A percentile compares a stretch with the other conserved stretches of the same genome.
Conservation (phyloP, 2,113 vertebrate genomes). For the Heterotilapia buettikoferi region DNA sequence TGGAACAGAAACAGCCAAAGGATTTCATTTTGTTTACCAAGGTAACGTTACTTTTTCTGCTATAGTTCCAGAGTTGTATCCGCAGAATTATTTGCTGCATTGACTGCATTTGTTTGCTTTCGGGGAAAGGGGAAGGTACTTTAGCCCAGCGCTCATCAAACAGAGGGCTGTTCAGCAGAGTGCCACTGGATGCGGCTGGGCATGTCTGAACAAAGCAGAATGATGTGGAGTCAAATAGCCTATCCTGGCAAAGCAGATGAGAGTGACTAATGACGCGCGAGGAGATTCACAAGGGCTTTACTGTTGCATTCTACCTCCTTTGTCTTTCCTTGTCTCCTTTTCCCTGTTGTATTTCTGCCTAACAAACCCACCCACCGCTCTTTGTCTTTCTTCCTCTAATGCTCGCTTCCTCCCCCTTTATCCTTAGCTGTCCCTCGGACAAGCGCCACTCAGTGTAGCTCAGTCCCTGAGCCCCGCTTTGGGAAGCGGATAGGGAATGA, state of each 20-base stretch:
- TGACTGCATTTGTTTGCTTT: background rate
- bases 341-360: conserved; percentile 10
- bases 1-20: conserved; percentile 90
- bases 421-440: conserved; percentile 91
- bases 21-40: conserved; percentile 99
- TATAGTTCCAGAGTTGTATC: background rate
- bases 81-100: background rate
- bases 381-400: conserved; percentile 10
- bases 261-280: conserved; percentile 36
- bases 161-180: conserved; percentile 6
- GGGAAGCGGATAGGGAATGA: conserved; percentile 94
- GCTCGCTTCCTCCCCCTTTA: conserved; percentile 1
- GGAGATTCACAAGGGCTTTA: conserved; percentile 29
- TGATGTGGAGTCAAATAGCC: conserved; percentile 22
- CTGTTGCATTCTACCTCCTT: conserved; percentile 32
- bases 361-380: background rate
- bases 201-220: conserved; percentile 7
- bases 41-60: conserved; percentile 69
- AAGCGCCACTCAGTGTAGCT: conserved; percentile 93
- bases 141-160: background rate
- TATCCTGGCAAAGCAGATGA: conserved; percentile 28
- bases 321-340: conserved; percentile 5
- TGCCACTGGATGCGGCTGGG: background rate
- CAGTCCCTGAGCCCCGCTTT: conserved; percentile 93
- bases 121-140: background rate